Base-by-base conservation (phyloP, 2,888 invertebrate genomes). In the Drosophila austrosaltans region DNA sequence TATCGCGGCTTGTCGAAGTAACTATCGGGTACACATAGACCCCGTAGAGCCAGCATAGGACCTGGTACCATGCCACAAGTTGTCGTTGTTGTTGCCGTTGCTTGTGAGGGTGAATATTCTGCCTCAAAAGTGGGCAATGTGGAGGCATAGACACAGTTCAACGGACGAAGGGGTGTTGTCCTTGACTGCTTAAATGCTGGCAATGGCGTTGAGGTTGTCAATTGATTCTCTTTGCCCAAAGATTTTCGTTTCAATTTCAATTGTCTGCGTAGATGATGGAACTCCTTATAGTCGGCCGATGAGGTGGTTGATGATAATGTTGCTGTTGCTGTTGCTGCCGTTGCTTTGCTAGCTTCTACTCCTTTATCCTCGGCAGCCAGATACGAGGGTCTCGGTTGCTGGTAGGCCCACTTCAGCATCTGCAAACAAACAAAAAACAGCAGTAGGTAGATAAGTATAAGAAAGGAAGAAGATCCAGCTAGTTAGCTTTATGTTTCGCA, bases 1-100 rank as follows among this genome's bases (percentile, higher is more conserved):
- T 92, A 92, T 54, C 92, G 85, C 0, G 92, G 92, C 71, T 92
- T 92, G 69, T 92, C 92, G 54, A 92, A 92, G 68, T 92, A 92
- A 53, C 90, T 90, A 71, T 92, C 92, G 16, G 91, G 91, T 42
- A 92, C 90, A 39, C 92, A 91, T 22, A 92, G 72, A 4, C 92
- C 92, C 2, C 92, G 89, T 16, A 92, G 78, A 0, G 92, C 92
- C 62, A 92, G 73, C 61, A 92, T 72, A 0, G 91, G 90, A 2
- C 92, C 92, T 0, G 92, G 90, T 8, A 92, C 87, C 10, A 81
- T 82, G 12, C 63, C 68, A 58, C 91, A 90, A 48, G 48, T 48
- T 48, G 48, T 48, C 7, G 22, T 48, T 25, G 48, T 25, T 12
- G 48, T 25, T 48, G 22, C 48, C 8, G 44, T 48, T 48, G 20